Conservation (phyloP, 1,140 invertebrate species). For the Microplitis mediator region DNA sequence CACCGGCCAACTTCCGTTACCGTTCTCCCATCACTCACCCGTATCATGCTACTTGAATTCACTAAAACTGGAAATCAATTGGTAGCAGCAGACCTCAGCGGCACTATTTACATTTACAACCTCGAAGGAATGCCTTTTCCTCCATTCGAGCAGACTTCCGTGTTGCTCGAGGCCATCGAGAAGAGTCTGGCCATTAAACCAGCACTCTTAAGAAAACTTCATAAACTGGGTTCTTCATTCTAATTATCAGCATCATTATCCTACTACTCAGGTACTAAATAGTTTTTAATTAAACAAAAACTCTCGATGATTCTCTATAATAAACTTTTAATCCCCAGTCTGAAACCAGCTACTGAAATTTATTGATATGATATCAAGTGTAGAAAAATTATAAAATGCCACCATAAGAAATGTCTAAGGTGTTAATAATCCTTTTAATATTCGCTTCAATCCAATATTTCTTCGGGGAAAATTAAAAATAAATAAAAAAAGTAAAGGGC, state of each 20-base stretch:
- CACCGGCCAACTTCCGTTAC: conserved; percentile 69
- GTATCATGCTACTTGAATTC: conserved; percentile 65
- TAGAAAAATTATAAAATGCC: too few relatives aligned
- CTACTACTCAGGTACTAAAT: too few relatives aligned
- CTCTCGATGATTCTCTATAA: too few relatives aligned
- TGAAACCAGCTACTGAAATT: too few relatives aligned
- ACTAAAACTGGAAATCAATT: conserved; percentile 70
- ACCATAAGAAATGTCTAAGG: too few relatives aligned
- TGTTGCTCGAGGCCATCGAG: conserved; percentile 67
- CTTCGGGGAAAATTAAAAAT: too few relatives aligned
- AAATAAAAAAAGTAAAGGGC: too few relatives aligned
- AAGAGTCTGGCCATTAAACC: conserved; percentile 69
- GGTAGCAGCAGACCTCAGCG: conserved; percentile 69
- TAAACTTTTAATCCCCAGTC: too few relatives aligned
- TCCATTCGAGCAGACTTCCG: conserved; percentile 68
- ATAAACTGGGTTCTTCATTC: conserved; percentile 56
- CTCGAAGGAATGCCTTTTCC: conserved; percentile 73
- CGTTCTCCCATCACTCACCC: conserved; percentile 53
- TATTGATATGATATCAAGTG: too few relatives aligned
- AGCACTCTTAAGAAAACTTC: conserved; percentile 64
- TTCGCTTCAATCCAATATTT: too few relatives aligned
- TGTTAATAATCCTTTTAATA: too few relatives aligned
- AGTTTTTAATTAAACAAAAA: too few relatives aligned
- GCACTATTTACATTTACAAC: conserved; percentile 69
- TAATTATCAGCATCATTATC: background rate